Base-by-base conservation (phyloP, 2,888 invertebrate genomes). In the Aleiodes leptofemur region DNA sequence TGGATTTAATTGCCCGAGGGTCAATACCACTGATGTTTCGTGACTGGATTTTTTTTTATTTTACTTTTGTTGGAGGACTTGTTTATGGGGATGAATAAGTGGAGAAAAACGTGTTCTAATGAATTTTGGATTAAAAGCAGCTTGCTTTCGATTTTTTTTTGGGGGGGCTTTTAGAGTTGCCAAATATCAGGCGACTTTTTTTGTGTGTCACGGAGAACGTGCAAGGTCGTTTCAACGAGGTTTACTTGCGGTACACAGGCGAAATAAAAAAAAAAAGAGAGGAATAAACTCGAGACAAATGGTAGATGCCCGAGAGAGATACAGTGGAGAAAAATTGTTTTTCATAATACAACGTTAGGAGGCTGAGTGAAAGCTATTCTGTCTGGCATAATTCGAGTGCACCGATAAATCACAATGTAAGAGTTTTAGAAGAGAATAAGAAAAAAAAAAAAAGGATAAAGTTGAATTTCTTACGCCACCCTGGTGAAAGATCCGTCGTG, bases 291-390 rank as follows among this genome's bases (percentile, higher is more conserved):
- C 43, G 43, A 43, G 43, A 43, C 43, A 43, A 43, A 43, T 43
- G 43, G 43, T 43, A 43, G 43, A 55, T 55, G 14, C 55, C 16
- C 7, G 14, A 14, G 14, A 16, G 55, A 14, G 16, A 16, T 55
- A 55, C 53, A 14, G 14, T 3, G 14, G 55, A n/a, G 16, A 14
- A 64, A 64, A 64, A 64, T 11, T 48, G 43, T 43, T 14, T 64
- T 13, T 50, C 51, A 13, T 23, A 68, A 31, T 9, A 68, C 48
- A 50, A 51, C 51, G 68, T 68, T 68, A 51, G 68, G 50, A 51
- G 57, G 68, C 38, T 72, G 75, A 76, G 75, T 76, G 72, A 76
- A 76, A 76, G 75, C 68, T 72, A 64, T 51, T 29, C 31, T 31
- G 29, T 11, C 51, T 76, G 72, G 72, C 68, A 76, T 72, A 69